Conservation (phyloP, 2,797 vertebrate genomes). For the Oryzias dopingdopingensis region DNA sequence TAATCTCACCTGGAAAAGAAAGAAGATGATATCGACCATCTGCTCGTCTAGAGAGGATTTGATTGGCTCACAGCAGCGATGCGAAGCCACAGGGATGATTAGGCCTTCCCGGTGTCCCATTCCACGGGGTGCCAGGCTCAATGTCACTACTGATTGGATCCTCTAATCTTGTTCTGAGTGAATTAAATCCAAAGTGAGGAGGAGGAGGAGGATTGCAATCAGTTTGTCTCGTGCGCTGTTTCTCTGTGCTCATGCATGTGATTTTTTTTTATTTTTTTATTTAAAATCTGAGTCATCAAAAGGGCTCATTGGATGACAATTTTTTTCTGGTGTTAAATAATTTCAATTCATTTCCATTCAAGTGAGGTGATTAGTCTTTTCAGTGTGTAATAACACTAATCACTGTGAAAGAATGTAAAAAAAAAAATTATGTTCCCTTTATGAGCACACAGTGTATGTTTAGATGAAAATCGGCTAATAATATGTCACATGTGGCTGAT, state of each 20-base stretch:
- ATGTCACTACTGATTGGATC: conserved; percentile 75
- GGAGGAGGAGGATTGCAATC: conserved; percentile 38
- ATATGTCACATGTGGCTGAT: no score
- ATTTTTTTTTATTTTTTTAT: not conserved
- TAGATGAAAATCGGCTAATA: no score
- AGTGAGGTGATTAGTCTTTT: no score
- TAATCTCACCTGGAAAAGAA: conserved; percentile 68
- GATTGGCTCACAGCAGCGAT: conserved; percentile 47
- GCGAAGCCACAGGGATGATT: conserved; percentile 57
- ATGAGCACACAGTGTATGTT: no score
- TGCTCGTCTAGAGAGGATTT: conserved; percentile 65
- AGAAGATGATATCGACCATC: conserved; percentile 69
- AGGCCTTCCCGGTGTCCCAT: conserved; percentile 61
- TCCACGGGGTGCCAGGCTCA: conserved; percentile 61
- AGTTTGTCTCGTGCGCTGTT: conserved; percentile 28
- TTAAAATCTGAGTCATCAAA: not conserved
- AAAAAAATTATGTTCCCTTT: no score
- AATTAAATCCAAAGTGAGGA: conserved; percentile 68
- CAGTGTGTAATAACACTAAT: no score
- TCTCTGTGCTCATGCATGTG: conserved; percentile 2
- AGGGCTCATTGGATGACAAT: not conserved
- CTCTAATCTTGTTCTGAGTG: conserved; percentile 68
- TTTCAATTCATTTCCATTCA: no score
- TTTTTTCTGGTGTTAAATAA: no score
- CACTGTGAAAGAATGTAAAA: no score